Evolutionary conservation across 2,888 invertebrate species (phyloP).

Genomic region (Coelinius sp.): DNA sequence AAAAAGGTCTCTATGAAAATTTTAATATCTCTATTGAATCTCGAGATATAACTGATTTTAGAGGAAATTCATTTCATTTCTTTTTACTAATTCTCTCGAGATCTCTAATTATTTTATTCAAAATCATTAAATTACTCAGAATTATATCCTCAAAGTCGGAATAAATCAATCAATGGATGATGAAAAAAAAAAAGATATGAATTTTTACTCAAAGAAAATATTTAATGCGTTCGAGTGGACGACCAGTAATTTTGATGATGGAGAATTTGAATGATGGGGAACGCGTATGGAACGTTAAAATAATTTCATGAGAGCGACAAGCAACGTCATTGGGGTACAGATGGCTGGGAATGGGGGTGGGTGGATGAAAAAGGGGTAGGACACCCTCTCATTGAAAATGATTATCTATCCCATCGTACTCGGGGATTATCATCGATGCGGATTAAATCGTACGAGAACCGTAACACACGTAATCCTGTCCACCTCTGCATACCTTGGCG

Average conservation of each 20-base stretch:
- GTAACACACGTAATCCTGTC: slow-evolving; percentile 36
- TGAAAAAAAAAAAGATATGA: neutral
- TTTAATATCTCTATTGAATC: too few species aligned
- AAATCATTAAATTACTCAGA: too few species aligned
- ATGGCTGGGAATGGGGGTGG: slow-evolving; percentile 34
- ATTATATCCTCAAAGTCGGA: neutral
- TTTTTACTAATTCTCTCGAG: too few species aligned
- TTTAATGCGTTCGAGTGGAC: neutral
- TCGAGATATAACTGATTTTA: too few species aligned
- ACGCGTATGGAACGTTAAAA: slow-evolving; percentile 23
- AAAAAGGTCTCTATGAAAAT: too few species aligned
- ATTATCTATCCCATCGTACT: slow-evolving; percentile 43
- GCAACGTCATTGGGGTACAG: slow-evolving; percentile 43
- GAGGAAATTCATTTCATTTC: too few species aligned
- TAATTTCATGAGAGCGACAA: slow-evolving; percentile 43
- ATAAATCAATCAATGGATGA: neutral
- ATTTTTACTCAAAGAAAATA: neutral
- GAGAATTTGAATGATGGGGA: slow-evolving; percentile 4
- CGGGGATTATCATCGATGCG: slow-evolving; percentile 47
- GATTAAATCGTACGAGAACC: slow-evolving; percentile 44
- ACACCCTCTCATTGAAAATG: slow-evolving; percentile 39
- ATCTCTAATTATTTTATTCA: too few species aligned
- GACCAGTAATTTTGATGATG: neutral
- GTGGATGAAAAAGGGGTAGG: neutral
- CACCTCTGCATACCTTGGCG: slow-evolving; percentile 30